Percentiles rank a stretch among this genome's conserved stretches.
Evolutionary conservation across 2,113 vertebrate species (phyloP).

Genomic region (Crotalus tigris): DNA sequence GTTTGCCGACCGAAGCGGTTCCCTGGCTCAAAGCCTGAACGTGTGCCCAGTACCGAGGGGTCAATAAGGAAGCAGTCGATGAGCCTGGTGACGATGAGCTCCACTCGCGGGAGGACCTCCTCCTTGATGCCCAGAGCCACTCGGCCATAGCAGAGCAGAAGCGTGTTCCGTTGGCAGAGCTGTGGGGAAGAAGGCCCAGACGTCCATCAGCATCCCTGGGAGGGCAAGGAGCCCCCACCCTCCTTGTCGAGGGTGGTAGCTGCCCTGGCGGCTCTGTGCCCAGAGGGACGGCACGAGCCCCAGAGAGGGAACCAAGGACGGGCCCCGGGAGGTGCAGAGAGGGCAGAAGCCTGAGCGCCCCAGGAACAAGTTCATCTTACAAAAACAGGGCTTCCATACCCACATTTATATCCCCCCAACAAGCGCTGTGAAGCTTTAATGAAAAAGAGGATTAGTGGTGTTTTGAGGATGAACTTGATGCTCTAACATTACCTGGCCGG

Average conservation of each 20-base stretch:
- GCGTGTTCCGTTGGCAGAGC: neutral
- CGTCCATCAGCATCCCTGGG: no score
- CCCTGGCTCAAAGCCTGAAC: neutral
- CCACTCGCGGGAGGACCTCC: neutral
- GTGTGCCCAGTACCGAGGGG: neutral
- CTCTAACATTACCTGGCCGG: neutral
- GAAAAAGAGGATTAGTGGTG: neutral
- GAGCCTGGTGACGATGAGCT: neutral
- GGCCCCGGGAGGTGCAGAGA: neutral
- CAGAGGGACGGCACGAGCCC: neutral
- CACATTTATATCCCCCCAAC: neutral
- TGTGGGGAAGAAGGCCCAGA: neutral
- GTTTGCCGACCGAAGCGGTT: neutral
- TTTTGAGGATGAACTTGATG: neutral
- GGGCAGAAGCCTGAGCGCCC: neutral
- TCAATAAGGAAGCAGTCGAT: neutral
- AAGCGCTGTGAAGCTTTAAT: neutral
- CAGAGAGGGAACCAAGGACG: neutral
- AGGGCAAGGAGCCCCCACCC: neutral
- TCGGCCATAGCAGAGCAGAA: slow-evolving; percentile 1
- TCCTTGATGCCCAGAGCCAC: neutral
- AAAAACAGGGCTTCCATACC: neutral
- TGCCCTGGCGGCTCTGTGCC: neutral
- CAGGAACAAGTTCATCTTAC: no score
- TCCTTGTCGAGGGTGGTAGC: neutral